A percentile compares a stretch with the other conserved stretches of the same genome.
Evolutionary conservation across 2,888 invertebrate genomes (phyloP).

Genomic region (Linhomoeus sp.): DNA sequence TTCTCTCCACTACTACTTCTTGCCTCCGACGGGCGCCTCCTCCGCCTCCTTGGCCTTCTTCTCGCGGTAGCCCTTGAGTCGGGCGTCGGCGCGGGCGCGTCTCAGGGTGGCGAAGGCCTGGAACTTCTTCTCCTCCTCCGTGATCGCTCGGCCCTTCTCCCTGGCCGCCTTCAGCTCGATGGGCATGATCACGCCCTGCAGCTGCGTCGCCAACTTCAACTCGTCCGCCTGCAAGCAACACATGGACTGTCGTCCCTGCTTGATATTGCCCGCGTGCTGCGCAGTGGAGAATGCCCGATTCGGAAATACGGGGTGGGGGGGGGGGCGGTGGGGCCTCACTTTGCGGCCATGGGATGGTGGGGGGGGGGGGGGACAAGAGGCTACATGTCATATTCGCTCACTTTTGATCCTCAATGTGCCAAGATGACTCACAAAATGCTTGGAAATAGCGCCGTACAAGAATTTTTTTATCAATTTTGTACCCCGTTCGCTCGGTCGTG

Average conservation of each 20-base stretch:
- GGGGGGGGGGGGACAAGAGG: too few species aligned
- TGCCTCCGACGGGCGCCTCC: constrained; percentile 57
- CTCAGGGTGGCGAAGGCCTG: constrained; percentile 50
- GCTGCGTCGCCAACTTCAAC: constrained; percentile 71
- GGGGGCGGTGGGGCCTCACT: too few species aligned
- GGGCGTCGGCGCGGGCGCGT: constrained; percentile 30
- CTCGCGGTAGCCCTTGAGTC: constrained; percentile 30
- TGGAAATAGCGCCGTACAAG: too few species aligned
- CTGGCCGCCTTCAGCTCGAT: constrained; percentile 52
- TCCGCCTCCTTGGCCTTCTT: constrained; percentile 87
- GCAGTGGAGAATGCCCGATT: too few species aligned
- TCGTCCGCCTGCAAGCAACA: constrained; percentile 61
- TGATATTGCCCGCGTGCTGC: too few species aligned
- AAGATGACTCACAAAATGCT: too few species aligned
- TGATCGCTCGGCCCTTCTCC: constrained; percentile 59
- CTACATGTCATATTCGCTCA: too few species aligned
- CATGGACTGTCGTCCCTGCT: neutral
- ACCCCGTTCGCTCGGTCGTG: too few species aligned
- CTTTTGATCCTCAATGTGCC: too few species aligned
- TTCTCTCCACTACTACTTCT: neutral
- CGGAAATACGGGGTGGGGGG: too few species aligned
- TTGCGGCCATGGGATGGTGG: too few species aligned
- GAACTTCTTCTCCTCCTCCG: constrained; percentile 76
- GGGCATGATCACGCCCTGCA: constrained; percentile 59
- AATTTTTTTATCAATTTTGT: too few species aligned